Base-by-base conservation (phyloP, 2,113 vertebrate species). In the Lucifuga dentata region DNA sequence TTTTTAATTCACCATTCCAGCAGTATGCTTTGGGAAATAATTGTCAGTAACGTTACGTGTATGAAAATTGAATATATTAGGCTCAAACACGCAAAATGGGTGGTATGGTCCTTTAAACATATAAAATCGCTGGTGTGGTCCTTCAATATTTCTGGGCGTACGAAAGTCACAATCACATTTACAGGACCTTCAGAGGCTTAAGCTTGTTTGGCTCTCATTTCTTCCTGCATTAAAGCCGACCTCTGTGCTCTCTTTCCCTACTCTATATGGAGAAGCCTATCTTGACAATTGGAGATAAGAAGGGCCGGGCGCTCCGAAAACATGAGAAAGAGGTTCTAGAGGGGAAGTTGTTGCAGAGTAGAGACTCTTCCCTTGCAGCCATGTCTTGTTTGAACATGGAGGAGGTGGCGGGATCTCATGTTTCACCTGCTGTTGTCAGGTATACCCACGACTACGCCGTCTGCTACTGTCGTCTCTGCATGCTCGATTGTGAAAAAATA, bases 361-460 rank as follows among this genome's bases (percentile, higher is more conserved):
- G 49, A 60, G 48, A 55, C 23, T 57, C 66, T 76, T 69, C 29
- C 79, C 60, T 75, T 39, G 68, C 61, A 74, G 76, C 78, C 77
- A 55, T 71, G 79, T 80, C 84, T 84, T 85, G 82, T 87, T 88
- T 85, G 80, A 82, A 81, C 85, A 79, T 80, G 24, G 49, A 53
- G 64, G 77, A 85, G 73, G 77, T 81, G 68, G 78, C 76, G 69
- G 75, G 52, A 81, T 50, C 63, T 90, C 71, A 48, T 74, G 81
- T 86, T 89, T 86, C 84, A 51, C 60, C 68, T 60, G 80, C 65
- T 73, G 60, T 67, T 58, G 78, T 84, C 32, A 21, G 23, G 16
- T 63, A 66, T 68, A 56, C 58, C 78, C 68, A 12, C 48, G 11
- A 16, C 71, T 73, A 53, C 71, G 60, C 40, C 29, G 51, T 66